Evolutionary conservation across 1,140 invertebrate species (phyloP).

Genomic region (Pomacea maculata): DNA sequence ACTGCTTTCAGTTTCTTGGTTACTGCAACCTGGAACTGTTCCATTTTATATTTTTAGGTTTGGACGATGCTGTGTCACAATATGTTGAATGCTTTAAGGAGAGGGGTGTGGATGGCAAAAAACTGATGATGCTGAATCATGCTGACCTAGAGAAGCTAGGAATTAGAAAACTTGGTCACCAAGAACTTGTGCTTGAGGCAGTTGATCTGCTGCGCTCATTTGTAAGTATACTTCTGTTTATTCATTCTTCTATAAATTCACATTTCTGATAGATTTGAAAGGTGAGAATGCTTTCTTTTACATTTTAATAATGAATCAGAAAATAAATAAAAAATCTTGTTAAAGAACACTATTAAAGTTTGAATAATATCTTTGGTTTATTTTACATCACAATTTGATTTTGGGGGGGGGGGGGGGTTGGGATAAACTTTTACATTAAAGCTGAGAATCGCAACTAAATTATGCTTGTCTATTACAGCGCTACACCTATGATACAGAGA

Average conservation of each 20-base stretch:
- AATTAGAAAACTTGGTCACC: slow-evolving; percentile 86
- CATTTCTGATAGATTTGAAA: no score
- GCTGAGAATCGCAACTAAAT: neutral
- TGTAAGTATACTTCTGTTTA: slow-evolving; percentile 64
- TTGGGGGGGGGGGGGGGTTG: neutral
- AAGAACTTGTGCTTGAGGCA: slow-evolving; percentile 90
- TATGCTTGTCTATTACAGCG: slow-evolving; percentile 72
- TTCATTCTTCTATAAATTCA: no score
- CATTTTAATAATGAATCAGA: no score
- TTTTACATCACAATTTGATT: neutral
- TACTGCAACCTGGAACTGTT: no score
- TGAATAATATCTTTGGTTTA: no score
- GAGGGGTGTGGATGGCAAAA: slow-evolving; percentile 82
- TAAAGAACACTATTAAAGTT: no score
- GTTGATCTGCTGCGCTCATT: slow-evolving; percentile 88
- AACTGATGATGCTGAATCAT: slow-evolving; percentile 82
- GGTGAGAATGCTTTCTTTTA: no score
- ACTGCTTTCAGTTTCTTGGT: no score
- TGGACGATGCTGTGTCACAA: slow-evolving; percentile 81
- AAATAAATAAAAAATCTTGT: no score
- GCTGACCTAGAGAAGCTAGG: slow-evolving; percentile 88
- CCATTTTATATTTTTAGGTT: slow-evolving; percentile 31
- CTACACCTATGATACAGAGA: slow-evolving; percentile 89
- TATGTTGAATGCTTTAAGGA: slow-evolving; percentile 85
- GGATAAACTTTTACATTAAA: slow-evolving; percentile 15